Percentiles rank a stretch among this genome's conserved stretches.
phyloP scores from a whole-genome alignment of 2,888 invertebrate genomes.

The Caenorhabditis panamensis region DNA sequence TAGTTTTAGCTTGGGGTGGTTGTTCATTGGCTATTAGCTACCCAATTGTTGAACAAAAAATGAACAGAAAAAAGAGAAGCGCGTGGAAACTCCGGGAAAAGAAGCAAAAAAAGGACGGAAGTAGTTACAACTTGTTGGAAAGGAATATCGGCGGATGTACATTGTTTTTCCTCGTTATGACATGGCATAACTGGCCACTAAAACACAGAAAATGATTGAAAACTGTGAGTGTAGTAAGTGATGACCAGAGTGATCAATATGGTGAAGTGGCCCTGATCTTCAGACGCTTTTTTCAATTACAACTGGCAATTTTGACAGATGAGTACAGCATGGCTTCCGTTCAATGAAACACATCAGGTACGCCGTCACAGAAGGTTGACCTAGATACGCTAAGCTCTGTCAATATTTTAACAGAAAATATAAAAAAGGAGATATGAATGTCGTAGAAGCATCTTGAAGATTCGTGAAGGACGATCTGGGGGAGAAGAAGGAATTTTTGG shows the following conservation, averaged over 20 bases:
- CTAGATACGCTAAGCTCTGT: too few relatives aligned
- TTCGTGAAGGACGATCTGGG: too few relatives aligned
- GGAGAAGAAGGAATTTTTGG: conserved; percentile 14
- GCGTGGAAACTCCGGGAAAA: neutral
- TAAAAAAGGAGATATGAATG: too few relatives aligned
- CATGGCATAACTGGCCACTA: conserved; percentile 20
- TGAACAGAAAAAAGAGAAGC: conserved; percentile 9
- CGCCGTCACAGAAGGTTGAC: too few relatives aligned
- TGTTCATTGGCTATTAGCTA: neutral
- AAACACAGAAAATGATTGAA: neutral
- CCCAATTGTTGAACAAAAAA: neutral
- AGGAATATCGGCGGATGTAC: conserved; percentile 16
- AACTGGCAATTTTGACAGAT: neutral
- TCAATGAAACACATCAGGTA: conserved; percentile 2
- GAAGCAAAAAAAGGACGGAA: conserved; percentile 34
- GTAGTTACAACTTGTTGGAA: conserved; percentile 36
- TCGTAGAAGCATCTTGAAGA: too few relatives aligned
- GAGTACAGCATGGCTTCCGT: neutral
- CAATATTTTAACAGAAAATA: too few relatives aligned
- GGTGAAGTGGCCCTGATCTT: conserved; percentile 1
- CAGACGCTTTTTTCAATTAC: neutral
- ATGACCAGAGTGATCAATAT: too few relatives aligned
- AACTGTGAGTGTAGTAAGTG: conserved; percentile 2
- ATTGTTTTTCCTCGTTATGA: conserved; percentile 11
- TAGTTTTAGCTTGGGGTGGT: neutral